phyloP scores from a whole-genome alignment of 2,888 invertebrate species.

The Polyommatus iphigenia region DNA sequence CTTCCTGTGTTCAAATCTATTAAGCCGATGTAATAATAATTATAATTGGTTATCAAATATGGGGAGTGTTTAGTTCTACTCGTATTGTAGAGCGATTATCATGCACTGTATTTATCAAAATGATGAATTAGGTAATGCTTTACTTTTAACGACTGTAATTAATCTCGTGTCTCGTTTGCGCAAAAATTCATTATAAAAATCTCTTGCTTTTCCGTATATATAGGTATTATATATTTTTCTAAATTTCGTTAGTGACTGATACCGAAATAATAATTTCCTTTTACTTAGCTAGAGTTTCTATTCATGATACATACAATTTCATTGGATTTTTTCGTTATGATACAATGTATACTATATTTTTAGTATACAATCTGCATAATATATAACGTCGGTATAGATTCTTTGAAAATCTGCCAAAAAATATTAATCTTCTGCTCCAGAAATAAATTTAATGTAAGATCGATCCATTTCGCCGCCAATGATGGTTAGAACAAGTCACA shows the following conservation, averaged over 20 bases:
- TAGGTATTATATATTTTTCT: too few species aligned
- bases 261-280: neutral
- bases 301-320: slow-evolving; percentile 11
- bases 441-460: slow-evolving; percentile 74
- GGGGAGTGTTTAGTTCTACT: too few species aligned
- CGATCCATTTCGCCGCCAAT: slow-evolving; percentile 58
- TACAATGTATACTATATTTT: slow-evolving; percentile 31
- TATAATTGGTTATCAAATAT: neutral
- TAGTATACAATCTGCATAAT: slow-evolving; percentile 30
- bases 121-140: too few species aligned
- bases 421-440: slow-evolving; percentile 69
- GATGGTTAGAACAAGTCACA: slow-evolving; percentile 44
- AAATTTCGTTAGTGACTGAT: too few species aligned
- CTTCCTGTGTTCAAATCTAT: neutral
- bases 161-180: too few species aligned
- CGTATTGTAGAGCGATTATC: too few species aligned
- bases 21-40: neutral
- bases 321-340: slow-evolving; percentile 6
- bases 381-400: slow-evolving; percentile 44
- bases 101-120: too few species aligned
- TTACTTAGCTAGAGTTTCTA: neutral
- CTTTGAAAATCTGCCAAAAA: slow-evolving; percentile 74
- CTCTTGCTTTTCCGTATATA: too few species aligned
- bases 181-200: too few species aligned
- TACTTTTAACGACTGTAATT: too few species aligned